A percentile compares a stretch with the other conserved stretches of the same genome.
Conservation (phyloP, 2,113 vertebrate genomes). For the Dipodomys stephensi region DNA sequence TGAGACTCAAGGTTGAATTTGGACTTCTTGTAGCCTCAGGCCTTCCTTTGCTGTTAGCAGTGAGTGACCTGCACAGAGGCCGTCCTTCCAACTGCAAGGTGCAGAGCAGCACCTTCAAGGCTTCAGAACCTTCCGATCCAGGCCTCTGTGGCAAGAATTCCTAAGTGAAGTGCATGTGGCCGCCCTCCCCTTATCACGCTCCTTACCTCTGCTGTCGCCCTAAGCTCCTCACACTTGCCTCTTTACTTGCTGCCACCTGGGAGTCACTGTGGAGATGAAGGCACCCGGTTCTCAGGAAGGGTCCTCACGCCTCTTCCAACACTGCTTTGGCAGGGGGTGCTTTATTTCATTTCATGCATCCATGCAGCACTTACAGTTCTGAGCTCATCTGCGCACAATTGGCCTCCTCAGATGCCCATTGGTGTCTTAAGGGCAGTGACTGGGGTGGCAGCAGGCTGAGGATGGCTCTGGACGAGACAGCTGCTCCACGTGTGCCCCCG, state of each 20-base stretch:
- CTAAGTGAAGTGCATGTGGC: background rate
- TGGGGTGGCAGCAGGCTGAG: too few species aligned
- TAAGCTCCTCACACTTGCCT: background rate
- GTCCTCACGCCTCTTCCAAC: background rate
- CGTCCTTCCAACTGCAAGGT: background rate
- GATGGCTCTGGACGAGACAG: background rate
- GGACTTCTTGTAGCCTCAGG: background rate
- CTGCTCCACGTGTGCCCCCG: too few species aligned
- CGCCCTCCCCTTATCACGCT: background rate
- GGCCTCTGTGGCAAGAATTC: background rate
- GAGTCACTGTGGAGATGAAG: background rate
- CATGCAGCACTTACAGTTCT: background rate
- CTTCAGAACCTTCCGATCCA: background rate
- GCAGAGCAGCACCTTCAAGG: background rate
- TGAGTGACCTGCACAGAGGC: too few species aligned
- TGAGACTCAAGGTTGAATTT: background rate
- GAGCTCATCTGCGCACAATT: background rate
- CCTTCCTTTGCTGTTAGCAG: background rate
- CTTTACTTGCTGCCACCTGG: background rate
- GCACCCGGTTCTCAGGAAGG: background rate
- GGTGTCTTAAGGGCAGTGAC: background rate
- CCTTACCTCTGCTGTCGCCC: background rate
- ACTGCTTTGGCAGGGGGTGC: rapidly evolving
- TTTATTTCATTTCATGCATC: background rate
- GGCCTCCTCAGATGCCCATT: too few species aligned